A percentile compares a stretch with the other conserved stretches of the same genome.
Conservation (phyloP, 2,888 invertebrate species). For the Amaurobius ferox region DNA sequence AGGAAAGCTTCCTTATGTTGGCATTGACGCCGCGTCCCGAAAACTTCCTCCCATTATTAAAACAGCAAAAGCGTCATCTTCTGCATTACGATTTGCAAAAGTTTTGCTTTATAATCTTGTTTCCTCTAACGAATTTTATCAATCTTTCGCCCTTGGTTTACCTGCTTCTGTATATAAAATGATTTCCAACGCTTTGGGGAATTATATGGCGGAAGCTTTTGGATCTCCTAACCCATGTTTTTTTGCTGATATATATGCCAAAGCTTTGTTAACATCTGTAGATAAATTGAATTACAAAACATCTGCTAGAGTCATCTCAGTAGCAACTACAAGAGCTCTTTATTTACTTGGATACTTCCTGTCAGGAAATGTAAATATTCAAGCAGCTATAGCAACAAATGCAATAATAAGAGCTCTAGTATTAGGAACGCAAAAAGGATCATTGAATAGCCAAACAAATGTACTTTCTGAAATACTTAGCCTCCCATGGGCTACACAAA, state of each 20-base stretch:
- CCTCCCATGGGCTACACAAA: slow-evolving; percentile 32
- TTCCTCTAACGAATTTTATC: slow-evolving; percentile 42
- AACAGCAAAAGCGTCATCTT: slow-evolving; percentile 43
- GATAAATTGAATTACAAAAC: slow-evolving; percentile 41
- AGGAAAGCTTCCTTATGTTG: slow-evolving; percentile 54
- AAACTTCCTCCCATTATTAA: slow-evolving; percentile 46
- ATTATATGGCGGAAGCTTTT: slow-evolving; percentile 52
- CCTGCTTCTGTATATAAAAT: slow-evolving; percentile 30
- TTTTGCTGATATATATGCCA: slow-evolving; percentile 39
- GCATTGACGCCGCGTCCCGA: slow-evolving; percentile 41
- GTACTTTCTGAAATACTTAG: background rate
- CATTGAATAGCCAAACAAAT: too few species aligned
- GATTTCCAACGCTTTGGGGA: slow-evolving; percentile 40
- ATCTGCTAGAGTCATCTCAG: slow-evolving; percentile 25
- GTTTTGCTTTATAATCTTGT: slow-evolving; percentile 40
- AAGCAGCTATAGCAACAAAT: slow-evolving; percentile 62
- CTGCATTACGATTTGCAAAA: slow-evolving; percentile 28
- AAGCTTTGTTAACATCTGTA: slow-evolving; percentile 30
- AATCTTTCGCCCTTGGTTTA: slow-evolving; percentile 37
- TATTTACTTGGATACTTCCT: slow-evolving; percentile 50
- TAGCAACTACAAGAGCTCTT: slow-evolving; percentile 48
- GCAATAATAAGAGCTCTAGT: slow-evolving; percentile 26
- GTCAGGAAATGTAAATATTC: slow-evolving; percentile 55
- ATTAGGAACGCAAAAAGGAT: background rate
- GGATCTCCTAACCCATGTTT: slow-evolving; percentile 42